phyloP scores from a whole-genome alignment of 2,888 invertebrate genomes.

The Oligia strigilis region DNA sequence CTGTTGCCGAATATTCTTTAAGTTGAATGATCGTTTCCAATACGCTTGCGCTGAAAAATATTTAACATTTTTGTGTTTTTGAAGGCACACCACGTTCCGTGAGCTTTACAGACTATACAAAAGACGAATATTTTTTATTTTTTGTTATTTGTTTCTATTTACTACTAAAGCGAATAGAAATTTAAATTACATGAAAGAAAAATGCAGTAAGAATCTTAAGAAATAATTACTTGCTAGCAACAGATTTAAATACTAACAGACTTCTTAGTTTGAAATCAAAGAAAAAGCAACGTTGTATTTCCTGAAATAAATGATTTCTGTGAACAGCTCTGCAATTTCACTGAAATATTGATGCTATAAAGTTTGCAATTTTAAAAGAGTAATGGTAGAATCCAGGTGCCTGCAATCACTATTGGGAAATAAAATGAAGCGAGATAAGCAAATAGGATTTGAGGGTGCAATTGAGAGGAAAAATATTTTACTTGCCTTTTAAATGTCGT shows the following conservation, averaged over 20 bases:
- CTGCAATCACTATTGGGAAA: conserved; percentile 83
- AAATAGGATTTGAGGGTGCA: conserved; percentile 67
- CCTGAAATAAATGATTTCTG: conserved; percentile 74
- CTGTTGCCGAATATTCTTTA: conserved; percentile 38
- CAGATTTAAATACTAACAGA: conserved; percentile 31
- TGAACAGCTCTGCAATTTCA: conserved; percentile 78
- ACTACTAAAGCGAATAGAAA: not conserved
- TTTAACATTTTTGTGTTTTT: not conserved
- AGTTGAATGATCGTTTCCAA: conserved; percentile 30
- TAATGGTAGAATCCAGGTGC: conserved; percentile 84
- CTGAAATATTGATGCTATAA: conserved; percentile 84
- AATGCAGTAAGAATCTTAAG: not conserved
- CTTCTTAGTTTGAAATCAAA: conserved; percentile 52
- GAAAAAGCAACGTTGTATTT: conserved; percentile 60
- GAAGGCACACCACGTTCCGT: not conserved
- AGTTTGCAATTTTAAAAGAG: conserved; percentile 85
- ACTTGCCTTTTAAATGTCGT: conserved; percentile 39
- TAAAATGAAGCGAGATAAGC: conserved; percentile 79
- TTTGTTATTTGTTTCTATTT: not conserved
- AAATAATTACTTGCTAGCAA: conserved; percentile 18
- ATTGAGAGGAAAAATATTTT: conserved; percentile 60
- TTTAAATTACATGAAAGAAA: not conserved
- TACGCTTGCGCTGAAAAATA: not conserved
- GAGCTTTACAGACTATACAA: not conserved
- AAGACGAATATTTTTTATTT: not conserved